Conservation (phyloP, 2,113 vertebrate genomes). For the Struthio camelus region DNA sequence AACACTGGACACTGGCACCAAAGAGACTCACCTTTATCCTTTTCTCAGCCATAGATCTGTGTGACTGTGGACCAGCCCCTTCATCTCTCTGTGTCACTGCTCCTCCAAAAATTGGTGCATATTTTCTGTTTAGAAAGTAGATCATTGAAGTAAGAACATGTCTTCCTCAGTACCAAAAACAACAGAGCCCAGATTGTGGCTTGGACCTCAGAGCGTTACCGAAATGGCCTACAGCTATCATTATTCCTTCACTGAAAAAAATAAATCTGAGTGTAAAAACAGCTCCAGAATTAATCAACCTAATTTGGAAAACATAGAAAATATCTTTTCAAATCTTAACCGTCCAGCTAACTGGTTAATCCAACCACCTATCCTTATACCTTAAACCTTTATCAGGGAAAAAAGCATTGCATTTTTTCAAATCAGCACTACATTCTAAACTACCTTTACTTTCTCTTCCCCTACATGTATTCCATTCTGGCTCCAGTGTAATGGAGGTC, state of each 20-base stretch:
- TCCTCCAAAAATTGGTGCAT: neutral
- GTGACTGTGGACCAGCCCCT: neutral
- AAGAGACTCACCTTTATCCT: neutral
- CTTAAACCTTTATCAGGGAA: neutral
- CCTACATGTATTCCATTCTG: neutral
- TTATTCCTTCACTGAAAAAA: neutral
- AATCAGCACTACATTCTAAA: neutral
- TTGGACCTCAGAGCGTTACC: neutral
- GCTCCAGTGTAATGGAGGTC: neutral
- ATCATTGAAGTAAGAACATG: neutral
- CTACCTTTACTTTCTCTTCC: neutral
- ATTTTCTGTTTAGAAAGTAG: neutral
- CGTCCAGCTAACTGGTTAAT: neutral
- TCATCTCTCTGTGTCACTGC: neutral
- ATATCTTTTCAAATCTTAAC: neutral
- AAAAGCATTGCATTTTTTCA: neutral
- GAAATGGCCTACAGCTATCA: neutral
- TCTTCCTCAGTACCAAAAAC: neutral
- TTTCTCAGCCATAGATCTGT: neutral
- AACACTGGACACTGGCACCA: neutral
- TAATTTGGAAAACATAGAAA: neutral
- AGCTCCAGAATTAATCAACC: neutral
- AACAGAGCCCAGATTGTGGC: neutral
- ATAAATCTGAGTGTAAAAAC: neutral
- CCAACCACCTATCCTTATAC: rapidly evolving